These are phyloP conservation scores for Octodon degus DNA, from an alignment of 2,113 vertebrate species.

Conservation along the genomic window DNA sequence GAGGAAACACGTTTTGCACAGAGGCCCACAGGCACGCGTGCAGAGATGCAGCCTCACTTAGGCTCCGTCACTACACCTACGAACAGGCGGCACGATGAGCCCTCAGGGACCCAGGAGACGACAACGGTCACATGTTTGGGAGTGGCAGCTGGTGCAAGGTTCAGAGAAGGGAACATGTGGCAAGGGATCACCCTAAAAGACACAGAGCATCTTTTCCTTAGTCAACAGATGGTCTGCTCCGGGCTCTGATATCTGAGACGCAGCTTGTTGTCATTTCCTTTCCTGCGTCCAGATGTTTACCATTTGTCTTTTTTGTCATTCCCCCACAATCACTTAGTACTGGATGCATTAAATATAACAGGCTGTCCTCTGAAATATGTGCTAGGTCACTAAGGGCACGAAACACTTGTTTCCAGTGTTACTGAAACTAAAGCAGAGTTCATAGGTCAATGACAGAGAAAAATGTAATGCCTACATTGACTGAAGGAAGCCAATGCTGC, in stretches of 20 bases:
- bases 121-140: neutral
- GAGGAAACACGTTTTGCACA: neutral
- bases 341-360: neutral
- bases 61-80: accelerated
- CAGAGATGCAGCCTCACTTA: neutral
- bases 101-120: neutral
- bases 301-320: constrained; percentile 51
- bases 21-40: neutral
- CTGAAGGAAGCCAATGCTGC: constrained; percentile 5
- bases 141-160: neutral
- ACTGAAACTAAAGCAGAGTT: neutral
- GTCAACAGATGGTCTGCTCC: neutral
- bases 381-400: constrained; percentile 58
- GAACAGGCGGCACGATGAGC: neutral
- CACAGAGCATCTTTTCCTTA: neutral
- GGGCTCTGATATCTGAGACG: neutral
- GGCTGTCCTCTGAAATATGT: constrained; percentile 24
- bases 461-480: neutral
- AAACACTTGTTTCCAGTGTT: constrained; percentile 64
- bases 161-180: neutral
- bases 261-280: neutral
- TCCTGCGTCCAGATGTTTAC: constrained; percentile 45
- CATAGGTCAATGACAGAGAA: constrained; percentile 25
- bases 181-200: neutral
- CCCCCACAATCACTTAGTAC: neutral